Evolutionary conservation across 1,140 invertebrate species (phyloP).

Genomic region (Drosophila mauritiana): DNA sequence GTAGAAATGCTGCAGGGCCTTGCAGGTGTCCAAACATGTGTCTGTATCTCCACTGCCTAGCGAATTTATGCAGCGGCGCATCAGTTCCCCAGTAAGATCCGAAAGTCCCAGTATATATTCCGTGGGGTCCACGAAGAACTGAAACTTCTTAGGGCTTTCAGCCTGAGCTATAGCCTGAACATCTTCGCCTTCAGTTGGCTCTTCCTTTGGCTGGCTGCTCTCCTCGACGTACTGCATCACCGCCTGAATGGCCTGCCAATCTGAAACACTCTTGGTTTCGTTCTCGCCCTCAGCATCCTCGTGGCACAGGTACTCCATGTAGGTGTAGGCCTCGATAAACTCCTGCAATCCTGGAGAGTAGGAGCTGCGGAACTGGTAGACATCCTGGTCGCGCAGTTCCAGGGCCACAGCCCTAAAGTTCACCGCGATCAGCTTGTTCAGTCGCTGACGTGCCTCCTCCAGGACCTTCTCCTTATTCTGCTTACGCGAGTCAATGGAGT

Average conservation of each 20-base stretch:
- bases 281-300: constrained; percentile 53
- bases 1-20: constrained; percentile 90
- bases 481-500: constrained; percentile 88
- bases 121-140: constrained; percentile 72
- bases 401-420: constrained; percentile 89
- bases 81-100: constrained; percentile 95
- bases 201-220: neutral
- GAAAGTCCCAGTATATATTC: constrained; percentile 90
- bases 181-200: constrained; percentile 13
- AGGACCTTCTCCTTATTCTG: constrained; percentile 87
- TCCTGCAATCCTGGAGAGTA: constrained; percentile 93
- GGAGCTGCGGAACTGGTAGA: constrained; percentile 90
- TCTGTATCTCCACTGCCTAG: constrained; percentile 91
- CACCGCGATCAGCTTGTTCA: constrained; percentile 87
- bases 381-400: constrained; percentile 90
- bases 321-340: constrained; percentile 93
- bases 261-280: constrained; percentile 54
- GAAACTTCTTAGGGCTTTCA: constrained; percentile 50
- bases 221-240: constrained; percentile 68
- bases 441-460: constrained; percentile 88
- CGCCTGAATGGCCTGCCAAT: constrained; percentile 73
- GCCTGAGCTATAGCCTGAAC: constrained; percentile 2
- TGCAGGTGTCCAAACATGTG: constrained; percentile 90
- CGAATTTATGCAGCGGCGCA: constrained; percentile 94
- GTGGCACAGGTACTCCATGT: constrained; percentile 88